Evolutionary conservation across 53 echinoderm and acorn worm species (phyloP).

Genomic region (Paracentrotus lividus): DNA sequence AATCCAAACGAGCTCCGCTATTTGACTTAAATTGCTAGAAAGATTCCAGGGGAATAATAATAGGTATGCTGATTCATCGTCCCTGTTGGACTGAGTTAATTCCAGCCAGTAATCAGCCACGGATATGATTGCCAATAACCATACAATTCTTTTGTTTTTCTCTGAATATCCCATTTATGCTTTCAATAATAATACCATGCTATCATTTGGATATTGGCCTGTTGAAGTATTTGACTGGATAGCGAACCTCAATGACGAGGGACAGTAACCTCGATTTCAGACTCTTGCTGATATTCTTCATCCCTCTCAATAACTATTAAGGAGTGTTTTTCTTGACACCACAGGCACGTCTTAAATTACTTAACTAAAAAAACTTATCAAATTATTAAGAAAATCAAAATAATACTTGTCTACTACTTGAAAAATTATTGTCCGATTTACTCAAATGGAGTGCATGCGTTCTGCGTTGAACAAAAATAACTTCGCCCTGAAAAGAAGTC

Average conservation of each 20-base stretch:
- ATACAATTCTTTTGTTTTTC: neutral
- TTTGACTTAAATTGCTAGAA: neutral
- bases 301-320: neutral
- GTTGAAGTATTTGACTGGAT: constrained; percentile 31
- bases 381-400: neutral
- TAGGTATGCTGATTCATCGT: constrained; percentile 16
- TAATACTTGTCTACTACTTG: neutral
- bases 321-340: neutral
- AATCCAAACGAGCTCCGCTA: constrained; percentile 47
- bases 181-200: constrained; percentile 31
- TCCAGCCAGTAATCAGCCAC: constrained; percentile 49
- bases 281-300: neutral
- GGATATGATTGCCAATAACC: constrained; percentile 54
- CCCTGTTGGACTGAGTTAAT: constrained; percentile 10
- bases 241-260: neutral
- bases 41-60: neutral
- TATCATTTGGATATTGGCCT: constrained; percentile 39
- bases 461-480: neutral
- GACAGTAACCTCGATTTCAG: constrained; percentile 24
- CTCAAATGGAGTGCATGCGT: neutral
- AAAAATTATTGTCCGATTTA: neutral
- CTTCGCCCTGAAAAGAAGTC: neutral
- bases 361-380: too few relatives aligned
- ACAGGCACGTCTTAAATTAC: neutral
- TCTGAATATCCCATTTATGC: constrained; percentile 53